phyloP scores from a whole-genome alignment of 2,113 vertebrate species.

The Fulmarus glacialis region DNA sequence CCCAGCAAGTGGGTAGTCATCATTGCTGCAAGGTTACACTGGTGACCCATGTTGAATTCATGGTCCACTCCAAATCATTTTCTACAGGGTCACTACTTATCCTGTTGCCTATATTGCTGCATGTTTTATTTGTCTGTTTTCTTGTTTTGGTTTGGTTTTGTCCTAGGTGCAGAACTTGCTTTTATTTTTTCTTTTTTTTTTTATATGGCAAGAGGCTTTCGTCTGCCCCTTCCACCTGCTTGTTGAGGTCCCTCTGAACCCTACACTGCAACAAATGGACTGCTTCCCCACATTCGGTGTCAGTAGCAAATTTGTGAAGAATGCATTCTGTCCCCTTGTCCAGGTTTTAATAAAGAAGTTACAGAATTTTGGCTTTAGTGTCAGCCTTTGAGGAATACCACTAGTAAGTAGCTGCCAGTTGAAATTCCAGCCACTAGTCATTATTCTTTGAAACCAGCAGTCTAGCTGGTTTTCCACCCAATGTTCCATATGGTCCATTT shows the following conservation, averaged over 20 bases:
- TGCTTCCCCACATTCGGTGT: neutral
- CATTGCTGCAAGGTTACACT: neutral
- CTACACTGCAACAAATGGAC: neutral
- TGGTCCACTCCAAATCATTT: accelerated
- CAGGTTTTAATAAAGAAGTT: neutral
- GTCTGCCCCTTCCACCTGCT: neutral
- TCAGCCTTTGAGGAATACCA: neutral
- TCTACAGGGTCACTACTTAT: neutral
- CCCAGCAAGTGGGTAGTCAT: neutral
- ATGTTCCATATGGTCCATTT: neutral
- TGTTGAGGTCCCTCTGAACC: neutral
- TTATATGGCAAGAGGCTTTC: neutral
- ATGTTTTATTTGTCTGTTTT: neutral
- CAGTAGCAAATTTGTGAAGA: neutral
- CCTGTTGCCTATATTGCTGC: neutral
- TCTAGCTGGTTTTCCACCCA: neutral
- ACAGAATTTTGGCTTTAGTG: neutral
- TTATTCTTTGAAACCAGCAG: neutral
- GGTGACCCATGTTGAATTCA: neutral
- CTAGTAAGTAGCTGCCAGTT: neutral
- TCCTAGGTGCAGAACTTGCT: neutral
- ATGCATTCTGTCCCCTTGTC: neutral
- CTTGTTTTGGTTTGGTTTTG: neutral
- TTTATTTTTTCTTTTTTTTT: no score
- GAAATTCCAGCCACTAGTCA: neutral